Percentiles rank a stretch among this genome's conserved stretches.
These are phyloP conservation scores for Lineus longissimus DNA, from an alignment of 1,140 invertebrate species.

Conservation along the genomic window DNA sequence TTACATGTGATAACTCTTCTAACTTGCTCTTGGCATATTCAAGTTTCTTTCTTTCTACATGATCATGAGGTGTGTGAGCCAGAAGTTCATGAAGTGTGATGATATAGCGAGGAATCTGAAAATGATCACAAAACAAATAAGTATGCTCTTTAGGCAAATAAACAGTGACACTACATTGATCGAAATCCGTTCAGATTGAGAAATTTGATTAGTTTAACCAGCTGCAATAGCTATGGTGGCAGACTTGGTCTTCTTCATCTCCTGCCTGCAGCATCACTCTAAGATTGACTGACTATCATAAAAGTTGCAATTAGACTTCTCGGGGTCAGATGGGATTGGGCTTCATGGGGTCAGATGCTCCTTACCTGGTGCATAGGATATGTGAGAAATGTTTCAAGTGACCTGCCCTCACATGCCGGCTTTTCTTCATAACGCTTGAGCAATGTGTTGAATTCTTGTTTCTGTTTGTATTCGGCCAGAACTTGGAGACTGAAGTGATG, in stretches of 20 bases:
- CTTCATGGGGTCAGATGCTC: too few relatives aligned
- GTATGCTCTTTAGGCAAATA: background rate
- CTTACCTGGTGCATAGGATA: conserved; percentile 94
- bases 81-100: conserved; percentile 86
- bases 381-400: conserved; percentile 84
- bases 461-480: conserved; percentile 88
- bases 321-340: too few relatives aligned
- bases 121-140: background rate
- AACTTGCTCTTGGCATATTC: conserved; percentile 84
- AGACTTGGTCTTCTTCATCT: too few relatives aligned
- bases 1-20: conserved; percentile 76
- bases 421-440: conserved; percentile 81
- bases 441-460: conserved; percentile 73
- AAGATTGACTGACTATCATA: too few relatives aligned
- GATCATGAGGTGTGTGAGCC: conserved; percentile 89
- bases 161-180: background rate
- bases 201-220: too few relatives aligned
- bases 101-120: conserved; percentile 85
- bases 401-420: conserved; percentile 76
- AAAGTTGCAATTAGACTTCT: too few relatives aligned
- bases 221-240: too few relatives aligned
- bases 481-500: conserved; percentile 92
- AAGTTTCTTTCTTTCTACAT: conserved; percentile 86
- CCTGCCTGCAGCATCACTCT: too few relatives aligned
- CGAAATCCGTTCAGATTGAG: background rate